Evolutionary conservation across 2,113 vertebrate species (phyloP), one percentile per base, ranked within the genome.

Genomic region (Etheostoma spectabile): DNA sequence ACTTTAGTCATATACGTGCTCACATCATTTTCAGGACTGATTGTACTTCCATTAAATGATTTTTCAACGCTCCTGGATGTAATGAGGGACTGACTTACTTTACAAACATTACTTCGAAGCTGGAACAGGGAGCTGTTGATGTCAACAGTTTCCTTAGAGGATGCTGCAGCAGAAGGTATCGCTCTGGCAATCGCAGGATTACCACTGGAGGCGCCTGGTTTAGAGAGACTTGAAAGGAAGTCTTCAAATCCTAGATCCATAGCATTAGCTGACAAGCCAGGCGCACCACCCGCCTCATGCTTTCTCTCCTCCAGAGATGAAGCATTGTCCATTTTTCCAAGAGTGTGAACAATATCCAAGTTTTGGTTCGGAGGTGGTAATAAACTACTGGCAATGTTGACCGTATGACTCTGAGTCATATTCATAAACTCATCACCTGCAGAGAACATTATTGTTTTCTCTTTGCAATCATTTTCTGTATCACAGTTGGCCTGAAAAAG

Each of bases 351-450:
- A 8, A 30, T 21, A 16, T 55, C 73, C 4, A 55, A 2, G 19
- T 22, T 57, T 42, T 65, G 52, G 30, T 59, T 72, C 38, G 11
- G 24, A n/a, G 60, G 42, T 57, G 61, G 56, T 2, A 69, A 67
- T 30, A 61, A 48, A 63, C 65, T 46, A 10, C 30, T 53, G 30
- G 51, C 24, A n/a, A 85, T 80, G 22, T 80, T 76, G 3, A 72
- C 77, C 0, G 84, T 85, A 53, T 81, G 84, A 79, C 60, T 79
- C 63, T 38, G 87, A 70, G 98, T 97, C 90, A 97, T 94, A 67
- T 99, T 96, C 96, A 97, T 97, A 13, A 77, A 91, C 52, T 96
- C 95, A 22, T 91, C 86, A 79, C 95, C 95, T 72, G 94, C 94
- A 0, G 94, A 88, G 86, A 97, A 96, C 68, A 96, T 55, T n/a